Evolutionary conservation across 1,140 invertebrate species (phyloP).

Genomic region (Grapholita molesta): DNA sequence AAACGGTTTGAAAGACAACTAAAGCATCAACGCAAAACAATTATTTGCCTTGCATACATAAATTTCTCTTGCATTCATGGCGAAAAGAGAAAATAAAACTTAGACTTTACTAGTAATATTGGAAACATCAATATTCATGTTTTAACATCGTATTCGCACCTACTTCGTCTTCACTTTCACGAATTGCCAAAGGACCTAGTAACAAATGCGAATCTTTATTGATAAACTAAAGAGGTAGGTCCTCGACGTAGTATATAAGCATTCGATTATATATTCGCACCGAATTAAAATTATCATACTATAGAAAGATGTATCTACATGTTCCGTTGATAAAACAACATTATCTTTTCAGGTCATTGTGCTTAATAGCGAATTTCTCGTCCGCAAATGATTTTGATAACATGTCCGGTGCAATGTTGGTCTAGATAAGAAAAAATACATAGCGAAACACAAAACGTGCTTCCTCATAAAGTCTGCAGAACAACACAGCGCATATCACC

Average conservation of each 20-base stretch:
- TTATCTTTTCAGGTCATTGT: constrained; percentile 47
- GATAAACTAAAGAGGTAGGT: neutral
- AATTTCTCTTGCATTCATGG: neutral
- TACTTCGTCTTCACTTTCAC: constrained; percentile 5
- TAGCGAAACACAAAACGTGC: neutral
- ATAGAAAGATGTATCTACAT: neutral
- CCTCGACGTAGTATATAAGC: neutral
- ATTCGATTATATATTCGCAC: neutral
- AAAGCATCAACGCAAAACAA: neutral
- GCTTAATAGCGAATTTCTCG: constrained; percentile 36
- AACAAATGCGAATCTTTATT: neutral
- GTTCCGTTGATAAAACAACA: constrained; percentile 28
- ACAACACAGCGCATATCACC: constrained; percentile 24
- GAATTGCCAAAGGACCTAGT: neutral
- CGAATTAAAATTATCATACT: neutral
- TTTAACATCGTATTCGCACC: neutral
- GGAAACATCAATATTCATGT: constrained; percentile 10
- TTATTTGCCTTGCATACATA: neutral
- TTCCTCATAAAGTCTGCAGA: constrained; percentile 17
- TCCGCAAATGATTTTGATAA: constrained; percentile 43
- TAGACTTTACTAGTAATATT: neutral
- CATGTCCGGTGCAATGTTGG: constrained; percentile 26
- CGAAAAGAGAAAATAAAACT: neutral
- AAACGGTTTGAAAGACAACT: neutral
- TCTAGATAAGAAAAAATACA: neutral